Evolutionary conservation across 2,888 invertebrate species (phyloP), one percentile per base, ranked within the genome.

Genomic region (Cecidostiba fungosa): DNA sequence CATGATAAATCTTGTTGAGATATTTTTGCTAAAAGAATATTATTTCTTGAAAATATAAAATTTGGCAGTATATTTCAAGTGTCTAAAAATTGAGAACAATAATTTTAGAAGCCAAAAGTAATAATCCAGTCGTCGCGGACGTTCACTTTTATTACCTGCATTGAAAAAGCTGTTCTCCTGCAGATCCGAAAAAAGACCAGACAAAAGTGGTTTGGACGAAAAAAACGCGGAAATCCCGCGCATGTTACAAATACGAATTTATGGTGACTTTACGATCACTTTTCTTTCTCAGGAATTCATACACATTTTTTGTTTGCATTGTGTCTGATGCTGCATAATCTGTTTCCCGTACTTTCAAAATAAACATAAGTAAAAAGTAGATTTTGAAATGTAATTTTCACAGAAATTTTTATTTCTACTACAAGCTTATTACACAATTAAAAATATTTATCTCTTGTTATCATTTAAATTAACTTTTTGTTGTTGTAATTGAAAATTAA

Each of bases 151-250:
- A 19, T 50, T 16, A 16, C 3, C 16, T 19, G 50, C n/a, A 50
- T 50, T 19, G 50, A 50, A 50, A 50, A 50, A 50, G 50, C 50
- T 3, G 50, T 19, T 50, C 50, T 16, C n/a, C n/a, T n/a, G n/a
- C 47, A 4, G 16, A 4, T 19, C 19, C 50, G 19, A 19, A 50
- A 50, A 50, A 50, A 16, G 16, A 5, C 50, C 50, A 16, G 1
- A 19, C 4, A 1, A 8, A 43, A 50, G 50, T 5, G 50, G 50
- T 50, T 50, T 50, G 50, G 19, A 4, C 12, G 16, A 26, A 32
- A 32, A 69, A 16, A 69, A 69, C 69, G 32, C 16, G 70, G 70
- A 70, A 59, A 70, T n/a, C 70, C 70, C 32, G 54, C n/a, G 54
- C 54, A 50, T 50, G 16, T 50, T 50, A 19, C 50, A 19, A 50